These are phyloP conservation scores for Acrobasis repandana DNA, from an alignment of 2,888 invertebrate genomes.

Conservation along the genomic window DNA sequence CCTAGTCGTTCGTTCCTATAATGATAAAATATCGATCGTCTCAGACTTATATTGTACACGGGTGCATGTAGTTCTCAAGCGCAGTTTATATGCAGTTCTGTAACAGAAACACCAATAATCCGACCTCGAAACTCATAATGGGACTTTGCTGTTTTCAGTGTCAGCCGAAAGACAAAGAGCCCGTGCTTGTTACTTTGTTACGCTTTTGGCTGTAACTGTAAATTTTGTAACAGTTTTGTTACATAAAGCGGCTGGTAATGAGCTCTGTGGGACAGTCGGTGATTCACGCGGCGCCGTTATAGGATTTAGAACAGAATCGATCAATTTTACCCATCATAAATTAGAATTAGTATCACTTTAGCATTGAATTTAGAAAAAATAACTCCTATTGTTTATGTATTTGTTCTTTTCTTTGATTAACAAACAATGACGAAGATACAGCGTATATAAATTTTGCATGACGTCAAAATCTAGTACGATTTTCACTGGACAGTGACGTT, in stretches of 20 bases:
- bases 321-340: conserved; percentile 14
- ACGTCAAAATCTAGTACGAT: no score
- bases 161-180: conserved; percentile 56
- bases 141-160: conserved; percentile 53
- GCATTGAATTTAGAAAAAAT: no score
- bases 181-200: conserved; percentile 55
- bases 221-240: conserved; percentile 68
- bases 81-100: conserved; percentile 34
- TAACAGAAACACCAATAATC: conserved; percentile 44
- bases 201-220: conserved; percentile 62
- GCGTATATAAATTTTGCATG: no score
- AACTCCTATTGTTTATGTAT: no score
- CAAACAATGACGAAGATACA: no score
- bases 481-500: no score
- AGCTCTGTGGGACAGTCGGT: conserved; percentile 41
- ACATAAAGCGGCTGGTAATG: conserved; percentile 62
- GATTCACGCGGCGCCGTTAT: conserved; percentile 59
- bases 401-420: no score
- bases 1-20: no score
- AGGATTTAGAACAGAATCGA: conserved; percentile 42
- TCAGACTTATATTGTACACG: not conserved
- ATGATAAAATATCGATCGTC: no score
- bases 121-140: conserved; percentile 57
- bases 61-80: conserved; percentile 21
- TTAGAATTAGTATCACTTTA: no score